Evolutionary conservation across 2,113 vertebrate species (phyloP).

Genomic region (Psittacara wagleri): DNA sequence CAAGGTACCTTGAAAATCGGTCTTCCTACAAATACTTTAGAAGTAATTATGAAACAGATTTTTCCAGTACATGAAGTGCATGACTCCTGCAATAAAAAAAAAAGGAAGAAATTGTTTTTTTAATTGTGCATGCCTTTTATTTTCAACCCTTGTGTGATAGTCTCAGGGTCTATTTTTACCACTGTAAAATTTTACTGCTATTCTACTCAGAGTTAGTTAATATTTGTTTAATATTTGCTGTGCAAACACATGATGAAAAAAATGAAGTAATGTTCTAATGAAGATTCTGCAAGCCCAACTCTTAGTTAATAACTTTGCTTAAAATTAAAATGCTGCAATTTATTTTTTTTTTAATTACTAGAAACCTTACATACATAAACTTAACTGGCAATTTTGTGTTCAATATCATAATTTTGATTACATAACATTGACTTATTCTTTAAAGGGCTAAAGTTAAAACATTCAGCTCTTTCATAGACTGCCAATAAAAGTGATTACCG

Average conservation of each 20-base stretch:
- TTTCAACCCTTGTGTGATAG: not conserved
- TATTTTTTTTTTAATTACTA: not conserved
- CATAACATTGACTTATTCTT: slow-evolving; percentile 2
- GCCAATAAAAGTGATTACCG: slow-evolving; percentile 56
- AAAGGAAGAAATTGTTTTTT: not conserved
- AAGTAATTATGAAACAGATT: not conserved
- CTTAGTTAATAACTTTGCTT: slow-evolving; percentile 3
- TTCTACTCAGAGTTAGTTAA: not conserved
- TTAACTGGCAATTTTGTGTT: slow-evolving; percentile 2
- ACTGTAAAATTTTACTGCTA: not conserved
- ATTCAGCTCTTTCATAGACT: slow-evolving; percentile 28
- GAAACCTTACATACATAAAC: not conserved
- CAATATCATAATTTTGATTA: slow-evolving; percentile 28
- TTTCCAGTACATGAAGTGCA: not conserved
- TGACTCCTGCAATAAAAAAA: not conserved
- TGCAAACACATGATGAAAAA: not conserved
- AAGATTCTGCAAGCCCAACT: not conserved
- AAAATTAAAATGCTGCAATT: not conserved
- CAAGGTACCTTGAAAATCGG: not conserved
- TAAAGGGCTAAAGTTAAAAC: slow-evolving; percentile 30
- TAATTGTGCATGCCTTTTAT: not conserved
- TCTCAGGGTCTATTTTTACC: not conserved
- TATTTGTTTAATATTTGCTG: slow-evolving; percentile 11
- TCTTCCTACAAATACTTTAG: not conserved
- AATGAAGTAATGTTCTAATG: not conserved